Conservation (phyloP, 2,113 vertebrate genomes). For the Marmota flaviventris region DNA sequence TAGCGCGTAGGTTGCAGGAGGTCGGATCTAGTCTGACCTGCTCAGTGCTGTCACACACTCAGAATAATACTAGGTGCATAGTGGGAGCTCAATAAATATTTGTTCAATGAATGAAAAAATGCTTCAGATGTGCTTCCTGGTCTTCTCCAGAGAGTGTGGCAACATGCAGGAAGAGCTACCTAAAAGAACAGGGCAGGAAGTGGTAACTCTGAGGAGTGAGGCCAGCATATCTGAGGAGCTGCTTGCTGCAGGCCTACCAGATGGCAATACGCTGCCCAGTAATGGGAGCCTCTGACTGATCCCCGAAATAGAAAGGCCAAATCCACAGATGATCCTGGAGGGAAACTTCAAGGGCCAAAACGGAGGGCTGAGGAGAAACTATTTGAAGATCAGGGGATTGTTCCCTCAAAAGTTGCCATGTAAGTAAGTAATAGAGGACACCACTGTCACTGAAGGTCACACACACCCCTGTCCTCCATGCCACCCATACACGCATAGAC, state of each 20-base stretch:
- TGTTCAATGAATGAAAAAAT: slow-evolving; percentile 7
- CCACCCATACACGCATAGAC: too few species aligned
- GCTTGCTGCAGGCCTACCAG: not conserved
- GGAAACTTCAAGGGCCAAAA: not conserved
- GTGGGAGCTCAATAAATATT: slow-evolving; percentile 68
- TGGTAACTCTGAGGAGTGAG: not conserved
- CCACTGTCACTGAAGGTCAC: not conserved
- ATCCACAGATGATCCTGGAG: not conserved
- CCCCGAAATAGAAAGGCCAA: not conserved
- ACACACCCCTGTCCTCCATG: rapidly evolving
- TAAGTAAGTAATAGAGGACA: not conserved
- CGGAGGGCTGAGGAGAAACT: not conserved
- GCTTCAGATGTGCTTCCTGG: not conserved
- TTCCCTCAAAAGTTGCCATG: not conserved
- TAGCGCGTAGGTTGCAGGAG: not conserved
- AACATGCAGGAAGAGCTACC: slow-evolving; percentile 28
- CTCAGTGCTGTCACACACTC: not conserved
- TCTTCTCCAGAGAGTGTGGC: not conserved
- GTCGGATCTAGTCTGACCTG: slow-evolving; percentile 12
- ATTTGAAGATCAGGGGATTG: not conserved
- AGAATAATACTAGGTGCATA: not conserved
- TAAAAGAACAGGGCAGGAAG: slow-evolving; percentile 30
- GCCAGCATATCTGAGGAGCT: not conserved
- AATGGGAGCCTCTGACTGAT: not conserved
- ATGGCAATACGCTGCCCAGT: not conserved